Conservation (phyloP, 2,113 vertebrate genomes). For the Panthera tigris region DNA sequence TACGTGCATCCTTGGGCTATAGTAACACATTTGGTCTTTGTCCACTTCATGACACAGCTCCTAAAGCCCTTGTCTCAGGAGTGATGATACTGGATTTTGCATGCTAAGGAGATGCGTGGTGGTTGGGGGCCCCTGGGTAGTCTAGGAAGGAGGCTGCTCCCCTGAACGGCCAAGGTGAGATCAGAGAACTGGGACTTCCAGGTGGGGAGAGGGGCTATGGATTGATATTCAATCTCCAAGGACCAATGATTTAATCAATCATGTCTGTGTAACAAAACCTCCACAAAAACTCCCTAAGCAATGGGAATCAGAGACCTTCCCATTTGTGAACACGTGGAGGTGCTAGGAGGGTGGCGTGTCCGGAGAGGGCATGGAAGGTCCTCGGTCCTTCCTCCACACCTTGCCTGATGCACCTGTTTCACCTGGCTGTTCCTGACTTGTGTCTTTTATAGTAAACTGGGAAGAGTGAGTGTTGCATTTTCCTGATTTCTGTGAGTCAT, state of each 20-base stretch:
- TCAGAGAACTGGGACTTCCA: neutral
- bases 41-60: no score
- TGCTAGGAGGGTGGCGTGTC: neutral
- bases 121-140: neutral
- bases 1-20: neutral
- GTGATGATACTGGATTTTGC: neutral
- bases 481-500: neutral
- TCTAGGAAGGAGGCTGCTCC: neutral
- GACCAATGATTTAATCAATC: neutral
- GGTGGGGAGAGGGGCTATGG: neutral
- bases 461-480: neutral
- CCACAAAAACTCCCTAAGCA: neutral
- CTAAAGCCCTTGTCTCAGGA: neutral
- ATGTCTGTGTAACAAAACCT: neutral
- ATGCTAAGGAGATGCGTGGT: neutral
- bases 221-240: neutral
- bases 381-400: neutral
- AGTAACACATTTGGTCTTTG: neutral
- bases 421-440: neutral
- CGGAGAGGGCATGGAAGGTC: neutral
- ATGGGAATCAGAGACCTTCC: neutral
- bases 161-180: neutral
- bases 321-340: neutral
- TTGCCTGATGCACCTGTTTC: neutral
- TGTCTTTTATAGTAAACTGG: neutral